These are phyloP conservation scores for Eristalis tenax DNA, from an alignment of 2,888 invertebrate species.

Conservation along the genomic window DNA sequence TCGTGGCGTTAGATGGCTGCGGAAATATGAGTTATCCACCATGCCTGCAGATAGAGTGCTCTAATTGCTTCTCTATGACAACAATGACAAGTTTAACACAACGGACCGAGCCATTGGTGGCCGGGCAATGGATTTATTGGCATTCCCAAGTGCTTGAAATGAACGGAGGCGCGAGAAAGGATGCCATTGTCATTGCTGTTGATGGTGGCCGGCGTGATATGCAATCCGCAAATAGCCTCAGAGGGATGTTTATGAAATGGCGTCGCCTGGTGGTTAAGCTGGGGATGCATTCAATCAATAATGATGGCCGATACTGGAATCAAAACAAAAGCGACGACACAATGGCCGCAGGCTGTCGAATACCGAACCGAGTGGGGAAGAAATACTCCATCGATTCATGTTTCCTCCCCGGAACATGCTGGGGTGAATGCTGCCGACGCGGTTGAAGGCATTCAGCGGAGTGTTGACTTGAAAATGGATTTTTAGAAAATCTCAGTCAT, in stretches of 20 bases:
- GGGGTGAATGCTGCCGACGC: background rate
- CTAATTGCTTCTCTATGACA: slow-evolving; percentile 58
- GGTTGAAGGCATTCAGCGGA: background rate
- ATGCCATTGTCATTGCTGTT: background rate
- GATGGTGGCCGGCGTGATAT: background rate
- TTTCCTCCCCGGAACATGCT: background rate
- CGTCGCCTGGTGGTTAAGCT: background rate
- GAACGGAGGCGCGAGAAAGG: background rate
- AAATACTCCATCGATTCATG: background rate
- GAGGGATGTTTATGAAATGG: background rate
- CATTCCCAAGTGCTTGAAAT: slow-evolving; percentile 19
- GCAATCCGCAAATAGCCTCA: slow-evolving; percentile 1
- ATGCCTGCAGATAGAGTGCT: slow-evolving; percentile 35
- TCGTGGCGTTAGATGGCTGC: slow-evolving; percentile 1
- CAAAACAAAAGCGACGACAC: background rate
- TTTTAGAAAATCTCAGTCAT: background rate
- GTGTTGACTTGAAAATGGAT: background rate
- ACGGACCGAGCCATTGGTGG: slow-evolving; percentile 1
- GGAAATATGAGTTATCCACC: slow-evolving; percentile 27
- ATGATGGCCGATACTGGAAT: background rate
- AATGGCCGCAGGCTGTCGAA: background rate
- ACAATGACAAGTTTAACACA: slow-evolving; percentile 38
- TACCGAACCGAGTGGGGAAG: background rate
- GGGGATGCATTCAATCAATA: background rate
- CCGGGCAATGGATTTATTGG: slow-evolving; percentile 46